These are phyloP conservation scores for Radopholus similis DNA, from an alignment of 1,140 invertebrate genomes.

Conservation along the genomic window DNA sequence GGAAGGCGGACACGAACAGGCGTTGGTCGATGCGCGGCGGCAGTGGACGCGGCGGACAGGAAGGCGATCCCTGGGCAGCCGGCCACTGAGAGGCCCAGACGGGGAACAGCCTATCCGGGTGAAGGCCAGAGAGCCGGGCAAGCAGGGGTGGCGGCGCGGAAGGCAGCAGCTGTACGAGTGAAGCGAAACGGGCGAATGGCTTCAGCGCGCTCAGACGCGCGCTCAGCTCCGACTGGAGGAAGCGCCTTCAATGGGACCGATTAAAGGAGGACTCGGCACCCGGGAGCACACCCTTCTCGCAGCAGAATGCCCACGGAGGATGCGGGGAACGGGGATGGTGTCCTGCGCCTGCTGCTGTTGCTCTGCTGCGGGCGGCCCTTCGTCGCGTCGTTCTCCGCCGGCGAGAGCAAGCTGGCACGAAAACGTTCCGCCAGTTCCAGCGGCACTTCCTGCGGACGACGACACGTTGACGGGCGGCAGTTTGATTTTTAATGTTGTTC, in stretches of 20 bases:
- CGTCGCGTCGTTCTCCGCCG: neutral
- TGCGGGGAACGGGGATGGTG: neutral
- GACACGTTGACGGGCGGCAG: neutral
- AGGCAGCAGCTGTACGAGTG: constrained; percentile 1
- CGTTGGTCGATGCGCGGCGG: neutral
- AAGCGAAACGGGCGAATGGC: neutral
- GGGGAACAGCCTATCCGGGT: neutral
- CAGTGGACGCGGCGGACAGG: neutral
- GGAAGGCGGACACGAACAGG: neutral
- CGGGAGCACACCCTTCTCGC: neutral
- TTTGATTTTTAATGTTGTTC: neutral
- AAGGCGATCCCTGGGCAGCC: neutral
- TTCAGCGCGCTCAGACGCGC: neutral
- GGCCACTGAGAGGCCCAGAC: neutral
- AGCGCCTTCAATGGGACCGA: neutral
- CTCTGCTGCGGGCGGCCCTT: neutral
- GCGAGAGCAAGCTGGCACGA: neutral
- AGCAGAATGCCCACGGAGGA: constrained; percentile 10
- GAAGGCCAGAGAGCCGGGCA: neutral
- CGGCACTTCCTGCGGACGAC: constrained; percentile 1
- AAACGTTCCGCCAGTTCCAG: constrained; percentile 8
- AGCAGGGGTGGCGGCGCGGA: neutral
- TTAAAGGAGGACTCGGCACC: neutral
- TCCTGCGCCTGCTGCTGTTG: neutral
- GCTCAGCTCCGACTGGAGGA: neutral